Evolutionary conservation across 2,888 invertebrate genomes (phyloP).

Genomic region (Carpatolechia fugitivella): DNA sequence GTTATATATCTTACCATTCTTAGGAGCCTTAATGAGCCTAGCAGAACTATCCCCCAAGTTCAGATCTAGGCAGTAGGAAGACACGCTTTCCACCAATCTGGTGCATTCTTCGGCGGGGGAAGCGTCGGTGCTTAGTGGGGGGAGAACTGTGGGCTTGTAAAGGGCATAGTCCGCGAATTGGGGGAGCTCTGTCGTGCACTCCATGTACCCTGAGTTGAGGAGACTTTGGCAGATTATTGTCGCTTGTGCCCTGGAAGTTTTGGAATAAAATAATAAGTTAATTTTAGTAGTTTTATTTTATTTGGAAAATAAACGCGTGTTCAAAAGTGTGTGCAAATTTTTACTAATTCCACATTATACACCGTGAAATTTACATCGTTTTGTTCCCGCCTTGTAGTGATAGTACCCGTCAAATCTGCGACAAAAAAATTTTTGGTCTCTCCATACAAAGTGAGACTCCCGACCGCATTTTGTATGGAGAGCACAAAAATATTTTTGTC

Average conservation of each 20-base stretch:
- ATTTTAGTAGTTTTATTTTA: too few species aligned
- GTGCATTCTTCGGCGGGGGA: slow-evolving; percentile 41
- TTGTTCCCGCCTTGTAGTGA: too few species aligned
- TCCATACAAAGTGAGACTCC: too few species aligned
- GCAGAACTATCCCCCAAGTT: slow-evolving; percentile 69
- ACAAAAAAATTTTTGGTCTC: too few species aligned
- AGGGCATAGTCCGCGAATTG: slow-evolving; percentile 82
- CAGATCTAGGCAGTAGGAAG: slow-evolving; percentile 70
- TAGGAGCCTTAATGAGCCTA: slow-evolving; percentile 63
- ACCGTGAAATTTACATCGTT: too few species aligned
- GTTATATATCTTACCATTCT: slow-evolving; percentile 59
- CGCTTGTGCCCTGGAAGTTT: slow-evolving; percentile 82
- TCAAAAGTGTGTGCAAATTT: too few species aligned
- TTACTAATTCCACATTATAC: too few species aligned
- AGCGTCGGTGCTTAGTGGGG: slow-evolving; percentile 33
- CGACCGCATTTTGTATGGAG: too few species aligned
- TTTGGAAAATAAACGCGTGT: too few species aligned
- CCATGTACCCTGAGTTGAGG: slow-evolving; percentile 86
- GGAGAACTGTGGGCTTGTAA: slow-evolving; percentile 64
- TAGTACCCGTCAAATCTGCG: too few species aligned
- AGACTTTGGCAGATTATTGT: slow-evolving; percentile 88
- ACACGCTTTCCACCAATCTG: slow-evolving; percentile 75
- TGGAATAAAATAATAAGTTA: not conserved
- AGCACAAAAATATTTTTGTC: too few species aligned
- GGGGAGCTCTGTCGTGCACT: slow-evolving; percentile 79